phyloP scores from a whole-genome alignment of 2,888 invertebrate species.

The Clepsis dumicolana region DNA sequence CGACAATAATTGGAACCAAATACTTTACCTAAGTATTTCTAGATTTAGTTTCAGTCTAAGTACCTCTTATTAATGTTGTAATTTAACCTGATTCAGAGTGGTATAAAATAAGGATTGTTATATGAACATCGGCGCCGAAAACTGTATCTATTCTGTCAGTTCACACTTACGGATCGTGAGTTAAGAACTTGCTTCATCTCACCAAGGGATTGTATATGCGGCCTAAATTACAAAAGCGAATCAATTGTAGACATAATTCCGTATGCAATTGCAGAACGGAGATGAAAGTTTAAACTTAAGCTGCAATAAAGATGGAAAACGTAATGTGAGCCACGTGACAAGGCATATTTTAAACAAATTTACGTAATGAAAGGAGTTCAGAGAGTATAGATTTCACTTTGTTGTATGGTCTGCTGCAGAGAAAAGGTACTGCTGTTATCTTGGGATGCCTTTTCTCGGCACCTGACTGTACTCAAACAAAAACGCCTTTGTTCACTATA shows the following conservation, averaged over 20 bases:
- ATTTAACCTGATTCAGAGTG: not conserved
- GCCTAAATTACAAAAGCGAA: slow-evolving; percentile 32
- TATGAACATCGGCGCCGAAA: not conserved
- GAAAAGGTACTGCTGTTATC: too few relatives aligned
- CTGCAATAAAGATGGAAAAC: not conserved
- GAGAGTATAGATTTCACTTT: not conserved
- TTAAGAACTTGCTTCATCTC: slow-evolving; percentile 11
- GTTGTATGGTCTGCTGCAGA: too few relatives aligned
- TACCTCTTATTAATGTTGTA: too few relatives aligned
- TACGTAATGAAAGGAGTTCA: not conserved
- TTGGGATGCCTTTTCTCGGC: too few relatives aligned
- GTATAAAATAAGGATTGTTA: not conserved
- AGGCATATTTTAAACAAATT: slow-evolving; percentile 1
- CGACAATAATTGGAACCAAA: too few relatives aligned
- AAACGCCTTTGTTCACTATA: too few relatives aligned
- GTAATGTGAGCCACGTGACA: not conserved
- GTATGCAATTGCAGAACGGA: slow-evolving; percentile 25
- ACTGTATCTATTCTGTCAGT: not conserved
- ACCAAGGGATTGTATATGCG: slow-evolving; percentile 18
- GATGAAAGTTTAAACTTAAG: slow-evolving; percentile 12
- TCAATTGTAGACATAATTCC: slow-evolving; percentile 25
- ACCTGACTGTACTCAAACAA: too few relatives aligned
- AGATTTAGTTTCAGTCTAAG: too few relatives aligned
- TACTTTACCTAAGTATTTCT: too few relatives aligned
- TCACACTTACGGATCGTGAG: slow-evolving; percentile 1